phyloP scores from a whole-genome alignment of 2,113 vertebrate genomes.

The Hymenochirus boettgeri region DNA sequence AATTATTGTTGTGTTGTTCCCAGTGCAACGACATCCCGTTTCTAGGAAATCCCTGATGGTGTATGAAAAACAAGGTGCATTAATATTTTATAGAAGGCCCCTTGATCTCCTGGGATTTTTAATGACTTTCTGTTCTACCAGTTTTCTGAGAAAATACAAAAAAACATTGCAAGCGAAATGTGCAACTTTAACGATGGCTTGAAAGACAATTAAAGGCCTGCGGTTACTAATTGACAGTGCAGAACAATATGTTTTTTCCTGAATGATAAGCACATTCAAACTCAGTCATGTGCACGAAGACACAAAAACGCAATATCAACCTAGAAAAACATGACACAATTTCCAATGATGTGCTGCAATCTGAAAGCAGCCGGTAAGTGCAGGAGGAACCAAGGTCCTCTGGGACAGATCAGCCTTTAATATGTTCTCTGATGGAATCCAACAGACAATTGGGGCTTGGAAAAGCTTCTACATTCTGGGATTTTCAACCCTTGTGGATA shows the following conservation, averaged over 20 bases:
- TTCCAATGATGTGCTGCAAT: constrained; percentile 21
- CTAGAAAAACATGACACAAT: constrained; percentile 20
- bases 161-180: constrained; percentile 28
- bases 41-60: background rate
- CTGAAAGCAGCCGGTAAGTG: constrained; percentile 13
- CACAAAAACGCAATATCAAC: constrained; percentile 17
- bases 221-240: constrained; percentile 34
- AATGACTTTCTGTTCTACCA: background rate
- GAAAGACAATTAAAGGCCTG: constrained; percentile 32
- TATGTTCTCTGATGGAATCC: constrained; percentile 4
- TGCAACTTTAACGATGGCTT: constrained; percentile 29
- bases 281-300: constrained; percentile 5
- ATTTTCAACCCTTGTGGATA: constrained; percentile 3
- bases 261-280: background rate
- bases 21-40: background rate
- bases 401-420: constrained; percentile 9
- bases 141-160: constrained; percentile 14
- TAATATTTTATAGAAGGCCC: background rate
- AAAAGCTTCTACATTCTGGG: constrained; percentile 21
- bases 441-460: background rate
- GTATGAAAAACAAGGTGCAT: background rate
- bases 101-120: background rate
- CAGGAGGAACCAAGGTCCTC: constrained; percentile 1
- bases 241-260: background rate
- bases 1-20: background rate